Base-by-base conservation (phyloP, 2,113 vertebrate species). In the Vimba vimba region DNA sequence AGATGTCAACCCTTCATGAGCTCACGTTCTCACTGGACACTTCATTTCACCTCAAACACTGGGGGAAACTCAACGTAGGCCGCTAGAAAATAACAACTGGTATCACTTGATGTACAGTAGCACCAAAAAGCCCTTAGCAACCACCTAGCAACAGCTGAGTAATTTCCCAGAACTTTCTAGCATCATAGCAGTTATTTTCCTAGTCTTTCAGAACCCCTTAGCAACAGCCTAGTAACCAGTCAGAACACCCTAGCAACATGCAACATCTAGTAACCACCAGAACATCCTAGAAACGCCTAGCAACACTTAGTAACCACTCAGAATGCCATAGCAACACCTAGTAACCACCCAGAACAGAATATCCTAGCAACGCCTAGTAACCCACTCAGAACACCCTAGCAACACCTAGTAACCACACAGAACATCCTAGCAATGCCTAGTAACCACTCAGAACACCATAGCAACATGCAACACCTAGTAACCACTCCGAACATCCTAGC, bases 1-100 rank as follows among this genome's bases (percentile, higher is more conserved):
- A 83, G 79, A 87, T 83, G 83, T 80, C 80, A 79, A 47, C 57
- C 55, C 45, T 59, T 68, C 68, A 55, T 66, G 83, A 85, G 87
- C 64, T 84, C 55, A 79, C 83, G 52, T 39, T 64, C 66, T 55
- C 39, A 47, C 59, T 59, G 74, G 36, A 68, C 43, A 39, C 17
- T 69, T 52, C 59, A 27, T 15, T 4, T 47, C 36, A 23, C 74
- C 45, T 66, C 21, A 1, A 43, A 13, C 57, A 43, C 27, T 3
- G 76, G 50, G 13, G 12, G 17, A 52, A 50, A 9, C 75, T n/a
- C 30, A 62, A 60, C 15, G 33, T 9, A 13, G 33, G 33, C 75
- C 30, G 6, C 76, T 78, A 59, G 1, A 77, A 77, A 78, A 45
- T n/a, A 11, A 36, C 30, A 19, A 69, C 66, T 10, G 1, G 1